A percentile compares a stretch with the other conserved stretches of the same genome.
phyloP scores from a whole-genome alignment of 2,797 vertebrate genomes.

The Rhyacichthys aspro region DNA sequence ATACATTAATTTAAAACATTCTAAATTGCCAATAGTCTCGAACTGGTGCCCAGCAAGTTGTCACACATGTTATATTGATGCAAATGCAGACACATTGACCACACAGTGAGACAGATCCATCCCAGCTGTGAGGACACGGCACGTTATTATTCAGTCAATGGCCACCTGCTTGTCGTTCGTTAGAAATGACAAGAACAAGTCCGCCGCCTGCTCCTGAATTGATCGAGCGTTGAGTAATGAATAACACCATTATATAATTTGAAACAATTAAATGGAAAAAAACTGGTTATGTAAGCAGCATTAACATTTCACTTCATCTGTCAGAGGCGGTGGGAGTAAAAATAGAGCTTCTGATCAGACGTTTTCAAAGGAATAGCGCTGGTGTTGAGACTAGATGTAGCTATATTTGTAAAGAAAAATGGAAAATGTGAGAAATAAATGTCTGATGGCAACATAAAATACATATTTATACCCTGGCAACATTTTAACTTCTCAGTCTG shows the following conservation, averaged over 20 bases:
- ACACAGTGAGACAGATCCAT: neutral
- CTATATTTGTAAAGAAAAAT: conserved; percentile 39
- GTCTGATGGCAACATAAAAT: conserved; percentile 13
- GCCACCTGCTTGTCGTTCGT: conserved; percentile 24
- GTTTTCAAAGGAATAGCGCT: conserved; percentile 32
- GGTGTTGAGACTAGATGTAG: conserved; percentile 11
- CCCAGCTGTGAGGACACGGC: conserved; percentile 5
- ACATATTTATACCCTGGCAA: too few relatives aligned
- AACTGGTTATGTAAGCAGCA: conserved; percentile 45
- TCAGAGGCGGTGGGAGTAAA: conserved; percentile 28
- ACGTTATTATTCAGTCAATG: conserved; percentile 18
- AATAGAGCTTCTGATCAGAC: conserved; percentile 48
- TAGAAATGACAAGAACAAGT: conserved; percentile 26
- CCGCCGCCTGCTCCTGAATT: conserved; percentile 6
- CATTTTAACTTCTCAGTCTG: neutral
- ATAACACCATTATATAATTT: conserved; percentile 47
- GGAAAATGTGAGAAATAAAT: neutral
- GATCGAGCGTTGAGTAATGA: conserved; percentile 37
- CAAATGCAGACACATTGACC: neutral
- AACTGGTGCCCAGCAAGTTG: neutral
- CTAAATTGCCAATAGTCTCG: neutral
- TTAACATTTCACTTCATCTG: conserved; percentile 17
- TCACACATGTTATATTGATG: neutral
- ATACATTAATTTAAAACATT: conserved; percentile 1
- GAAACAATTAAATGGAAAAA: conserved; percentile 40